Conservation (phyloP, 2,797 vertebrate genomes). For the Tympanoctomys barrerae region DNA sequence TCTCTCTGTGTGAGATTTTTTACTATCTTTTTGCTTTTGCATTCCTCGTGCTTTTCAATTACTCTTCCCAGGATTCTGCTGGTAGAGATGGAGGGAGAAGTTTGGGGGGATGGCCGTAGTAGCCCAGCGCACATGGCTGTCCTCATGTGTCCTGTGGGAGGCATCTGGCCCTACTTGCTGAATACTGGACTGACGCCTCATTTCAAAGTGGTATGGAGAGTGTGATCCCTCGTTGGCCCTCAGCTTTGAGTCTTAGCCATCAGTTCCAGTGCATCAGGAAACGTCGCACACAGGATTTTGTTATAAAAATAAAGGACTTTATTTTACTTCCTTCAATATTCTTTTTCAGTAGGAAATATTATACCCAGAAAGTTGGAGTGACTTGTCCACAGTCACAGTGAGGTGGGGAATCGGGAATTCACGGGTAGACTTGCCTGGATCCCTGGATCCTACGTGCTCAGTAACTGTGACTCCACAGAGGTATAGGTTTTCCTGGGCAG, state of each 20-base stretch:
- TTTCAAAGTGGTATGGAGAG: background rate
- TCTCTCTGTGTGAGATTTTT: background rate
- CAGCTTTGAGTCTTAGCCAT: background rate
- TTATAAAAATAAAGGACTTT: background rate
- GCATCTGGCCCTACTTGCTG: background rate
- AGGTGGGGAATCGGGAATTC: background rate
- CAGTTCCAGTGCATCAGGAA: background rate
- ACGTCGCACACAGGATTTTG: background rate
- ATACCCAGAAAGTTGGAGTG: background rate
- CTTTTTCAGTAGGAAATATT: background rate
- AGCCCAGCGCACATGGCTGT: background rate
- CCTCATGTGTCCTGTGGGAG: background rate
- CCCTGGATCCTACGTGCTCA: background rate
- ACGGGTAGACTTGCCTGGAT: background rate
- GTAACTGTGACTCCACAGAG: background rate
- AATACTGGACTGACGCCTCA: background rate
- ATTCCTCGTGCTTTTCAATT: slow-evolving; percentile 20
- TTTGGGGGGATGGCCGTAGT: accelerated
- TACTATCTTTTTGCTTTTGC: background rate
- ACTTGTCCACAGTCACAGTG: background rate
- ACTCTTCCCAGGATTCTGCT: background rate
- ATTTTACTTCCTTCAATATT: background rate
- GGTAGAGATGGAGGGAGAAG: background rate
- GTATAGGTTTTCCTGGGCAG: background rate
- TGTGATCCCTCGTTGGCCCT: background rate